Base-by-base conservation (phyloP, 23 tunicate species). In the Halocynthia aurantium region DNA sequence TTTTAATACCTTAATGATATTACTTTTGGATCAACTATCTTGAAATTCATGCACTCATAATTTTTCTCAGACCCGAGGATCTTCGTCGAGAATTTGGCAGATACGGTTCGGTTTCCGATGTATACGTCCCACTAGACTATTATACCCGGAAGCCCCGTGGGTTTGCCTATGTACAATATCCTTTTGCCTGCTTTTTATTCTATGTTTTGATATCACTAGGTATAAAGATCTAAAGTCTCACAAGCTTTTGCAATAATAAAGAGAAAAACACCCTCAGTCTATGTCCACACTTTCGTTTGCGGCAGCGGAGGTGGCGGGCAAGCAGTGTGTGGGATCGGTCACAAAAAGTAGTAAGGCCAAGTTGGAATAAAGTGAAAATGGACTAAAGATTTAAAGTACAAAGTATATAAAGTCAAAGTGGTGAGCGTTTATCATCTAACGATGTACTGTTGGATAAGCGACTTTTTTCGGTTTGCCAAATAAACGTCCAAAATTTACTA, bases 131-230 rank as follows among this genome's bases (percentile, higher is more conserved):
- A 7, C 80, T 87, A 66, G 99, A 96, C 83, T 96, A 85, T 84
- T 84, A 90, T 71, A 82, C 82, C 49, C 80, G 93, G 50, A 62
- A 86, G 8, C 93, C 99, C 10, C 76, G 99, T 18, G 99, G 99
- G 0, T 96, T 96, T 90, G 99, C 99, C 7, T 96, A 96, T 67
- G 81, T 96, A 80, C 98, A 93, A 84, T 92, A 92, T 90, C 97
- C 97, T 90, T 90, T 90, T n/a, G 50, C 8, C 11, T 75, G 8
- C 49, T 40, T 11, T 50, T 65, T 65, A 11, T 65, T 20, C 31
- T 11, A 11, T 9, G 31, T 65, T 65, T 15, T 65, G 70, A 65
- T 49, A 31, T 31, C 31, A 40, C 5, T 17, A 67, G 72, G 31
- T 67, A 67, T 15, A 74, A 74, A 56, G 78, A 53, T 65, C 31